Evolutionary conservation across 2,888 invertebrate genomes (phyloP), one percentile per base, ranked within the genome.

Genomic region (Tridacna crocea): DNA sequence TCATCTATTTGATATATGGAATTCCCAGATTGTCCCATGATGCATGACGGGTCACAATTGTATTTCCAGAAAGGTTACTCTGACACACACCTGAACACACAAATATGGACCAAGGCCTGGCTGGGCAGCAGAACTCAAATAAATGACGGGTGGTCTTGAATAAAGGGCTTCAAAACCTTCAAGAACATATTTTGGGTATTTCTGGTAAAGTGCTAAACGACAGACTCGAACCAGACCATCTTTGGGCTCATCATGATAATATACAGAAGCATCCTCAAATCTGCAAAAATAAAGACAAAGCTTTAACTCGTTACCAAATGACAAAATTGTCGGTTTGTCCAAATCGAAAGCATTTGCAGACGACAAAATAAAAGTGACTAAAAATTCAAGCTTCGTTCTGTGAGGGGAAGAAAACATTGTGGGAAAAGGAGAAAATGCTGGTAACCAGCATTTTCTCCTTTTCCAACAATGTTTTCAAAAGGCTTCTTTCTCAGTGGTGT

Each of bases 191-290:
- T 97, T 96, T 0, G 97, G 97, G 93, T 97, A 98, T 93, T 96
- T 97, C 92, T 96, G 96, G 94, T 97, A 97, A 26, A 98, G 94
- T 87, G 97, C 96, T 95, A 97, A 96, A 82, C 97, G 95, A 8
- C 97, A 96, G n/a, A 98, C 96, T 70, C 97, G 95, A 19, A 98
- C 96, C 46, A 98, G 95, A 4, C 98, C 98, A 91, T 98, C 98
- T 55, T 97, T 95, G 86, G 97, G 97, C 90, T 98, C 98, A 87
- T 97, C 97, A 92, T 98, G 98, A 93, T 97, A 98, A 93, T 97
- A 97, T 1, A 66, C 22, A 55, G 97, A 96, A 82, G 97, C 97
- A 91, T 98, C 97, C 83, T 96, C 95, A 94, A 98, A 96, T 90
- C 98, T 97, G 94, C n/a, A 26, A 61, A 27, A 46, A 6, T 13